Evolutionary conservation across 2,888 invertebrate species (phyloP), one percentile per base, ranked within the genome.

Genomic region (Therioaphis trifolii): DNA sequence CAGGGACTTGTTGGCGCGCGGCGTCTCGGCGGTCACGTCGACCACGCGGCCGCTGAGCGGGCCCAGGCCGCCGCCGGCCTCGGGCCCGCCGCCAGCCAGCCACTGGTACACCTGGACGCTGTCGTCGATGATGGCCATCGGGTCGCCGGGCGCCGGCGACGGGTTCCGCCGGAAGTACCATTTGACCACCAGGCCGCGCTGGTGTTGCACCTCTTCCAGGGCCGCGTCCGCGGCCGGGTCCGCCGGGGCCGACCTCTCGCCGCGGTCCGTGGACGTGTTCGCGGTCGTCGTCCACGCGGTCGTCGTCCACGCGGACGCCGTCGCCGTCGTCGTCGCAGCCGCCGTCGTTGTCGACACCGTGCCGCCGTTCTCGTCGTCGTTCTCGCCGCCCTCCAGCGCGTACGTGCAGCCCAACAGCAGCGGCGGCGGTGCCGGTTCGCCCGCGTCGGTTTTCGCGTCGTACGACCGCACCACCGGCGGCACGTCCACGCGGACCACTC

Each of bases 71-170:
- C 61, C 71, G 14, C 82, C 63, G 18, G 29, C 63, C 21, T 80
- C 58, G 14, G 61, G 71, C 9, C 71, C 80, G 14, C 35, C 63
- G 21, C 82, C 82, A 18, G 82, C 74, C 12, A 82, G 63, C 82
- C 82, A 82, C 63, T 82, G 82, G 52, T 74, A 82, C 74, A 82
- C 82, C 63, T 74, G 82, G 1, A 35, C 82, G 58, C 63, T 72
- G 52, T 74, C 63, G 49, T 79, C 15, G 55, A 79, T 55, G 27
- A 55, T 69, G 29, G 61, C 80, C 80, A 55, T 46, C 29, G 82
- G 63, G 72, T 61, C 63, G 58, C 7, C n/a, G 35, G 11, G 9
- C 35, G 11, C 35, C 40, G 52, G 80, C 24, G 52, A 11, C 24
- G 72, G 82, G 7, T 61, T 74, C 0, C 63, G 63, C 21, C 82